These are phyloP conservation scores for Threskiornis aethiopicus DNA, from an alignment of 2,797 vertebrate genomes.

Conservation along the genomic window DNA sequence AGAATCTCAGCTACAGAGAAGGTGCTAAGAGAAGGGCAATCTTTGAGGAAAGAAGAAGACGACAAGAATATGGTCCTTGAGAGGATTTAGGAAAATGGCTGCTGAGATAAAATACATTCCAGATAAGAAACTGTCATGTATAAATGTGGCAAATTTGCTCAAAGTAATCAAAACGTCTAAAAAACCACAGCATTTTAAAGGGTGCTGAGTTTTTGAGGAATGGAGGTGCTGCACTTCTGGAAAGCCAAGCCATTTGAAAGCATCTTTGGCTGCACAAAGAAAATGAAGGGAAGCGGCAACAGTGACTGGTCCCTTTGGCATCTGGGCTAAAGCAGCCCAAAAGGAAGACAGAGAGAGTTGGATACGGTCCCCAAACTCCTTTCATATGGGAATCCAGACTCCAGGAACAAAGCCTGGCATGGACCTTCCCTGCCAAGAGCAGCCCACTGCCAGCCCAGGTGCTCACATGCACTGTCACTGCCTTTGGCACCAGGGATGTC, in stretches of 20 bases:
- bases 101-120: not conserved
- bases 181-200: not conserved
- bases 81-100: not conserved
- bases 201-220: not conserved
- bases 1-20: not conserved
- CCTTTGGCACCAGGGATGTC: slow-evolving; percentile 14
- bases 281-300: not conserved
- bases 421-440: slow-evolving; percentile 25
- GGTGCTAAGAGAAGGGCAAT: not conserved
- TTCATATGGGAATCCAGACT: slow-evolving; percentile 25
- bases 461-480: slow-evolving; percentile 29
- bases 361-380: not conserved
- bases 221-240: not conserved
- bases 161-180: not conserved
- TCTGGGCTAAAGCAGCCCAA: not conserved
- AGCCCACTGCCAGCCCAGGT: slow-evolving; percentile 46
- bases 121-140: not conserved
- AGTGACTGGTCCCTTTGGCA: not conserved
- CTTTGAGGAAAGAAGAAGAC: not conserved
- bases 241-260: not conserved
- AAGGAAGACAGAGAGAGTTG: slow-evolving; percentile 7
- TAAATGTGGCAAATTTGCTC: not conserved
- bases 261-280: not conserved
- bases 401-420: slow-evolving; percentile 36
- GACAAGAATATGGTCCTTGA: not conserved